Base-by-base conservation (phyloP, 2,797 vertebrate genomes). In the Luscinia megarhynchos region DNA sequence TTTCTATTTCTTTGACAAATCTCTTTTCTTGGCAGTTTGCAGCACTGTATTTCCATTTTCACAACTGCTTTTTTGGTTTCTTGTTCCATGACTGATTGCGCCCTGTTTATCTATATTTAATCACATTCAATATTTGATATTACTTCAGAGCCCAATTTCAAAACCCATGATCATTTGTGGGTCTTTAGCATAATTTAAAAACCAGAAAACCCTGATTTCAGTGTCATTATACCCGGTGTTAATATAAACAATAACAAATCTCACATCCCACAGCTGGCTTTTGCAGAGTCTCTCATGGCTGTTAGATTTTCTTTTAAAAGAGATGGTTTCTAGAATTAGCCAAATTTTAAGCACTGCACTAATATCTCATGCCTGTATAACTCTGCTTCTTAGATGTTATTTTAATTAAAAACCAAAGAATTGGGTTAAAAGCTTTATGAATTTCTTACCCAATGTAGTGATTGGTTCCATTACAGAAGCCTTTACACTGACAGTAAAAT, bases 401-500 rank as follows among this genome's bases (percentile, higher is more conserved):
- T 97, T 97, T 94, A 95, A 96, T 95, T 95, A 90, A 94, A 87
- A 94, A 63, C 89, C 53, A 84, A 97, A 94, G 90, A 97, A 94
- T 87, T 94, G 75, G 48, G 74, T 89, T 93, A 84, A 92, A 93
- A 96, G 75, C 64, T 67, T 92, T 81, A 72, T 59, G 80, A 91
- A 91, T 70, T 86, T 53, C 78, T 73, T 50, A 27, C 38, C 27
- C 87, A 84, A 41, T 27, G 32, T 10, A 62, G 40, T 62, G 58
- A 74, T 59, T 54, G 16, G 48, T 93, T 90, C 94, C 80, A 85
- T 79, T 80, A 77, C 7, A 50, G 67, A 87, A 79, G 26, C 53
- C 81, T 95, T 95, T 91, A 87, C n/a, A 34, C 61, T 63, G 45
- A 88, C 58, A 79, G 73, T 78, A 76, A 93, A 95, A 91, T 73